Conservation (phyloP, 2,797 vertebrate genomes). For the Myioborus miniatus region DNA sequence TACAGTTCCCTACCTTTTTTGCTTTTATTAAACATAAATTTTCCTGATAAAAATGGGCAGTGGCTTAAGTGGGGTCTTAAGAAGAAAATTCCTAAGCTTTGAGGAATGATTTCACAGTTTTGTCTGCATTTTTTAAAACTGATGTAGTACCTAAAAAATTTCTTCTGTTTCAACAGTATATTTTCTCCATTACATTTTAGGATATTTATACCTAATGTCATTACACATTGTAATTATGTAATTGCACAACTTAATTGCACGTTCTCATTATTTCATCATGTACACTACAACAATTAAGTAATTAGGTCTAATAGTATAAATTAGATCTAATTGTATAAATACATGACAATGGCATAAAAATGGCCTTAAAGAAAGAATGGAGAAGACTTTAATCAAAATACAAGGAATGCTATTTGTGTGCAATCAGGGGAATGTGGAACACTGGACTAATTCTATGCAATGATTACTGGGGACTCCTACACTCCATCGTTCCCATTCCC, state of each 20-base stretch:
- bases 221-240: slow-evolving; percentile 75
- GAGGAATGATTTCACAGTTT: not conserved
- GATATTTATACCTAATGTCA: slow-evolving; percentile 68
- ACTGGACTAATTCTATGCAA: not conserved
- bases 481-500: accelerated
- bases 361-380: slow-evolving; percentile 19
- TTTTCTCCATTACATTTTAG: slow-evolving; percentile 60
- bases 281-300: slow-evolving; percentile 72
- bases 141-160: not conserved
- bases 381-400: not conserved
- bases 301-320: slow-evolving; percentile 73
- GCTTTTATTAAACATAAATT: not conserved
- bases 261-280: slow-evolving; percentile 72
- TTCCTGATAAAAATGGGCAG: not conserved
- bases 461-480: not conserved
- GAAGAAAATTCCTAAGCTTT: not conserved
- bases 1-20: not conserved
- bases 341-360: slow-evolving; percentile 67
- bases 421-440: not conserved
- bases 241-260: slow-evolving; percentile 69
- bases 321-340: slow-evolving; percentile 67
- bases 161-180: slow-evolving; percentile 8
- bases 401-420: not conserved
- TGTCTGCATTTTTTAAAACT: not conserved
- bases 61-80: not conserved